phyloP scores from a whole-genome alignment of 2,888 invertebrate genomes.

The Lycocerus yunnanus region DNA sequence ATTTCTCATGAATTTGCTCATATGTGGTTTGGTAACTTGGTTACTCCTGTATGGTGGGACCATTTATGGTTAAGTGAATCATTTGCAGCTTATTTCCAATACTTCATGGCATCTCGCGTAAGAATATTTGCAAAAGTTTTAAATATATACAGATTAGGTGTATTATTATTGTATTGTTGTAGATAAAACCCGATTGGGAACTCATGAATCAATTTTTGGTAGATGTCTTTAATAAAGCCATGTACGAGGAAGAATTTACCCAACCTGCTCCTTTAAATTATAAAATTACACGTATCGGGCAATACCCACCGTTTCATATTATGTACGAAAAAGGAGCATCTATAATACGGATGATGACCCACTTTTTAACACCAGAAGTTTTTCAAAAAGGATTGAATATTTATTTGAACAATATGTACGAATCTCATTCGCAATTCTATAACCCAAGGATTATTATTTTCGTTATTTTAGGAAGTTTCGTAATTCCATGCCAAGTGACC shows the following conservation, averaged over 20 bases:
- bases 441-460: neutral
- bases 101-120: conserved; percentile 44
- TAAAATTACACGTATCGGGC: conserved; percentile 60
- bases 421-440: neutral
- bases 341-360: conserved; percentile 12
- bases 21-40: conserved; percentile 59
- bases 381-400: conserved; percentile 8
- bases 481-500: conserved; percentile 40
- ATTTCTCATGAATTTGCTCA: conserved; percentile 63
- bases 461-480: conserved; percentile 29
- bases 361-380: conserved; percentile 12
- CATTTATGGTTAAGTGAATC: conserved; percentile 57
- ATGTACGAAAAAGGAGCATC: conserved; percentile 19
- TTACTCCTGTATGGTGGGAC: conserved; percentile 52
- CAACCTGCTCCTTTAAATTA: conserved; percentile 46
- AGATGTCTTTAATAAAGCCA: conserved; percentile 48
- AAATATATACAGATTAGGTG: no score
- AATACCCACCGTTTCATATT: conserved; percentile 53
- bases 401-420: conserved; percentile 10
- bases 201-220: conserved; percentile 55
- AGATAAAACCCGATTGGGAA: conserved; percentile 49
- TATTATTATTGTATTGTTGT: neutral
- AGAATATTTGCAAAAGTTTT: neutral
- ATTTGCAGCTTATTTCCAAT: conserved; percentile 61
- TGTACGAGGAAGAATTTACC: conserved; percentile 50